phyloP scores from a whole-genome alignment of 2,113 vertebrate species.

The Clarias macrocephalus region DNA sequence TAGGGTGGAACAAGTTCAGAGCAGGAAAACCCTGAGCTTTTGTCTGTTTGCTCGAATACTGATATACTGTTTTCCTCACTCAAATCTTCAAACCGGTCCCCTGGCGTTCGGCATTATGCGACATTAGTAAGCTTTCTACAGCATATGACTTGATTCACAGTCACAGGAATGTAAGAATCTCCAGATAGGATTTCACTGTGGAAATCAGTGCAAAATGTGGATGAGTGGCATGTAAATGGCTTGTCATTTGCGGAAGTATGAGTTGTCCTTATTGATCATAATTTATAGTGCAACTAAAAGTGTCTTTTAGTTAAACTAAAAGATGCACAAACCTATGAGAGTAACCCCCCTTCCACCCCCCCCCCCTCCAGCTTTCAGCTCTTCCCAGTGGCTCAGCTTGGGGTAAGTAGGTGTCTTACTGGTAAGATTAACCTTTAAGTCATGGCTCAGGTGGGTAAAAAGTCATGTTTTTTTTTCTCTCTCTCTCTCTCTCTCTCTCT shows the following conservation, averaged over 20 bases:
- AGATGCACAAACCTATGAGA: no score
- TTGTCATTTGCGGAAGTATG: no score
- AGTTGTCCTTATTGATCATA: no score
- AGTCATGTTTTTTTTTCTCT: background rate
- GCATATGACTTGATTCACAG: background rate
- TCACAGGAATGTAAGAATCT: background rate
- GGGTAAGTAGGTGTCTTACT: background rate
- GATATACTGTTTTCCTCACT: background rate
- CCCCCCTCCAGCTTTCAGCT: no score
- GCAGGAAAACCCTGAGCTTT: background rate
- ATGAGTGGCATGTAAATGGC: no score
- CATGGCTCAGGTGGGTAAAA: background rate
- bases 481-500: no score
- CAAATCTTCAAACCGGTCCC: background rate
- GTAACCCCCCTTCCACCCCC: no score
- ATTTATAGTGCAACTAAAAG: no score
- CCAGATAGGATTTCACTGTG: background rate
- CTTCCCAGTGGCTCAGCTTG: no score
- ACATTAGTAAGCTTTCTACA: background rate
- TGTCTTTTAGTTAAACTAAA: no score
- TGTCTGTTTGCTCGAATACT: background rate
- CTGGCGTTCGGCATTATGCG: background rate
- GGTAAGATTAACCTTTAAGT: background rate
- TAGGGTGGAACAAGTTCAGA: background rate
- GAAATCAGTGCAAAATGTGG: background rate